A percentile compares a stretch with the other conserved stretches of the same genome.
These are phyloP conservation scores for Yponomeuta cagnagella DNA, from an alignment of 2,888 invertebrate genomes.

Conservation along the genomic window DNA sequence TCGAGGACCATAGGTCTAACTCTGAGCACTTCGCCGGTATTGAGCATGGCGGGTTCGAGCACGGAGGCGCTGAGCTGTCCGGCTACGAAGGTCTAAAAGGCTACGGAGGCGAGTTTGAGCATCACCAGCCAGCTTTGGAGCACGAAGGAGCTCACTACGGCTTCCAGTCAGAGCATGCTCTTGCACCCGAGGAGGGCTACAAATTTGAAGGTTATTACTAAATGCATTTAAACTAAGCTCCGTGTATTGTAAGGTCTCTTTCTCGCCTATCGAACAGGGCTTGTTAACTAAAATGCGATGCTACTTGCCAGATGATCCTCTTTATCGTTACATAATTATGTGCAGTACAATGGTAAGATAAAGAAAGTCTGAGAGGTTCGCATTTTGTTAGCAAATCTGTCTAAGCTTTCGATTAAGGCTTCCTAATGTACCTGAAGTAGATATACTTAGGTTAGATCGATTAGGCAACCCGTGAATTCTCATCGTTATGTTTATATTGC, in stretches of 20 bases:
- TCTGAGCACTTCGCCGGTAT: constrained; percentile 48
- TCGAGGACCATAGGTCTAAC: constrained; percentile 74
- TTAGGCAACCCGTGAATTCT: constrained; percentile 42
- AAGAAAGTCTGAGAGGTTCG: too few species aligned
- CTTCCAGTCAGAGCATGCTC: constrained; percentile 41
- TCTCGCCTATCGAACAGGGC: background rate
- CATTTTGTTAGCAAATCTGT: background rate
- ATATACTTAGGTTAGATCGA: constrained; percentile 31
- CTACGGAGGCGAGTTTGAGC: constrained; percentile 26
- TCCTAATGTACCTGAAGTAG: constrained; percentile 64
- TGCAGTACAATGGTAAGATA: too few species aligned
- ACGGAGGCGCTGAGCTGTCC: constrained; percentile 28
- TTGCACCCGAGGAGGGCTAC: constrained; percentile 54
- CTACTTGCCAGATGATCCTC: too few species aligned
- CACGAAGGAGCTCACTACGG: constrained; percentile 42
- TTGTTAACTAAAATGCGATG: too few species aligned
- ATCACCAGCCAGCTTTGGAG: constrained; percentile 39
- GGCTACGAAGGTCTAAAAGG: constrained; percentile 1
- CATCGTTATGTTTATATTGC: constrained; percentile 28
- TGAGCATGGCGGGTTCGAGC: constrained; percentile 37
- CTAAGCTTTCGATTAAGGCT: constrained; percentile 16
- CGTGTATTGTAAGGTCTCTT: constrained; percentile 21
- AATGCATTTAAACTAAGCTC: constrained; percentile 29
- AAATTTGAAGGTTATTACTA: constrained; percentile 56
- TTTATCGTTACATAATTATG: too few species aligned